Conservation (phyloP, 2,113 vertebrate species). For the Erythrocercus mccallii region DNA sequence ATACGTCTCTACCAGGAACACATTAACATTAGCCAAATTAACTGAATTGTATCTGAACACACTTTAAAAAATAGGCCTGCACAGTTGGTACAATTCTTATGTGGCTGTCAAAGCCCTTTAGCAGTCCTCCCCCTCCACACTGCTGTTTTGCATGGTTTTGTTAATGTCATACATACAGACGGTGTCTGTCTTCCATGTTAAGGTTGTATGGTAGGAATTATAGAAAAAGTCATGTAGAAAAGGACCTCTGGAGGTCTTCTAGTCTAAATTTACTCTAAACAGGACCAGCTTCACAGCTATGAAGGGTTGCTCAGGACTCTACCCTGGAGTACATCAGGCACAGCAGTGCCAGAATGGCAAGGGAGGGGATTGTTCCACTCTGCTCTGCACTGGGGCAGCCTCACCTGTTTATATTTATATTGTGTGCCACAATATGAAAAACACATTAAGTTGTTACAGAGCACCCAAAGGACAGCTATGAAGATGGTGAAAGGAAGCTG, state of each 20-base stretch:
- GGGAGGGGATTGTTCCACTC: rapidly evolving
- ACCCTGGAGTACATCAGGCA: not conserved
- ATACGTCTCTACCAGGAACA: not conserved
- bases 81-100: not conserved
- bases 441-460: not conserved
- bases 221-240: not conserved
- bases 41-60: not conserved
- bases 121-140: not conserved
- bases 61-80: not conserved
- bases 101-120: not conserved
- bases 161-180: not conserved
- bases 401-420: no score
- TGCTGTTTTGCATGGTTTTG: not conserved
- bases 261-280: not conserved
- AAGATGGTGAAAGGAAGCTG: rapidly evolving
- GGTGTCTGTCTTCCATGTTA: not conserved
- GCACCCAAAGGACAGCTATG: not conserved
- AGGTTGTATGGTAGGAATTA: not conserved
- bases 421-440: not conserved
- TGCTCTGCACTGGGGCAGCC: rapidly evolving
- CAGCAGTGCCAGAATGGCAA: rapidly evolving
- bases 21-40: not conserved
- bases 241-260: not conserved
- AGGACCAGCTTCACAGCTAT: not conserved
- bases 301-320: not conserved